A percentile compares a stretch with the other conserved stretches of the same genome.
Evolutionary conservation across 2,797 vertebrate genomes (phyloP).

Genomic region (Myotis myotis): DNA sequence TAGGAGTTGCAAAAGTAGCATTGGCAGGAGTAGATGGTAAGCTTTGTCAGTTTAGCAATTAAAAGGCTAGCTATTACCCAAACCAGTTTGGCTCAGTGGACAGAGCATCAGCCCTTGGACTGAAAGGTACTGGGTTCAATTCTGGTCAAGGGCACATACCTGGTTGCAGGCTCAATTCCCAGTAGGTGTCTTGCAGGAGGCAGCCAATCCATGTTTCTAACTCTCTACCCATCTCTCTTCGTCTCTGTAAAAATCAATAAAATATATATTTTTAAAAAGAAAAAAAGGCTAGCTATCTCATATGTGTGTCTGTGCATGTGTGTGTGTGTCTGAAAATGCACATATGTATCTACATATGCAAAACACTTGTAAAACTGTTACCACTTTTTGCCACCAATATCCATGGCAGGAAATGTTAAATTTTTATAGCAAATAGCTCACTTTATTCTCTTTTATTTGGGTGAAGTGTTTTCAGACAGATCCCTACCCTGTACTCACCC

Average conservation of each 20-base stretch:
- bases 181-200: too few species aligned
- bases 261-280: too few species aligned
- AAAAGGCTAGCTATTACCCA: not conserved
- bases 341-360: not conserved
- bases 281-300: not conserved
- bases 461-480: not conserved
- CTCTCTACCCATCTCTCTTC: too few species aligned
- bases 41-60: not conserved
- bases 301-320: too few species aligned
- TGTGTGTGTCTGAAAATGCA: not conserved
- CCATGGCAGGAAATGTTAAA: not conserved
- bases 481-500: fast-evolving
- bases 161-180: too few species aligned
- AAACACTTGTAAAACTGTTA: not conserved
- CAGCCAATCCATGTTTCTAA: too few species aligned
- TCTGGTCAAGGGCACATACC: too few species aligned
- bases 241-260: too few species aligned
- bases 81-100: too few species aligned
- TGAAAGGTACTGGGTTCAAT: too few species aligned
- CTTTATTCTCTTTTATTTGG: slow-evolving; percentile 7
- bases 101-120: too few species aligned
- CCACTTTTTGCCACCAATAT: not conserved
- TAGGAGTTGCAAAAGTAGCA: not conserved
- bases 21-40: not conserved
- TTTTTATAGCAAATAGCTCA: not conserved